These are phyloP conservation scores for Drosophila albomicans DNA, from an alignment of 1,140 invertebrate species.

Conservation along the genomic window DNA sequence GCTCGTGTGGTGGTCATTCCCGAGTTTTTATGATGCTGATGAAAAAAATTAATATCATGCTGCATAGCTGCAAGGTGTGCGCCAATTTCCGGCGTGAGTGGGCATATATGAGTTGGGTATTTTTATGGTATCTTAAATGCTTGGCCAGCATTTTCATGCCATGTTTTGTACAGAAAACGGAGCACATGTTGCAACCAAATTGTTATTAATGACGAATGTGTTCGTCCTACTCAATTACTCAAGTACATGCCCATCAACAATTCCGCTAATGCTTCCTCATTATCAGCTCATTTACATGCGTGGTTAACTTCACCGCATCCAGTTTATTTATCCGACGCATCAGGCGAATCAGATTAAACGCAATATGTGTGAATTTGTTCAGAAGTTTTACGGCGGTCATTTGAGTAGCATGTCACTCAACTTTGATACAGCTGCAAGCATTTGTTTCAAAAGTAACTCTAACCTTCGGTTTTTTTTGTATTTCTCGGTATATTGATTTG, in stretches of 20 bases:
- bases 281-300: neutral
- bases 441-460: too few relatives aligned
- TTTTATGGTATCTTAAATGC: slow-evolving; percentile 38
- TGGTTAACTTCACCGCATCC: neutral
- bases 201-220: slow-evolving; percentile 59
- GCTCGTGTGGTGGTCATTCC: slow-evolving; percentile 53
- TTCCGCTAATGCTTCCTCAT: slow-evolving; percentile 1
- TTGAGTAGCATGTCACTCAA: too few relatives aligned
- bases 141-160: slow-evolving; percentile 4
- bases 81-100: slow-evolving; percentile 76
- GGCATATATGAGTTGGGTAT: slow-evolving; percentile 35
- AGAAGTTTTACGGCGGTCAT: slow-evolving; percentile 16
- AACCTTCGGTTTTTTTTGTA: too few relatives aligned
- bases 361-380: slow-evolving; percentile 18
- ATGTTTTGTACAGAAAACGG: neutral
- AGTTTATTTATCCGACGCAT: slow-evolving; percentile 8
- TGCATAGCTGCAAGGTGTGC: slow-evolving; percentile 80
- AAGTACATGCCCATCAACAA: slow-evolving; percentile 24
- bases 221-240: slow-evolving; percentile 18
- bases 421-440: too few relatives aligned
- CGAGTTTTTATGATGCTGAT: slow-evolving; percentile 65
- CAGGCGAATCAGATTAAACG: neutral
- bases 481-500: too few relatives aligned
- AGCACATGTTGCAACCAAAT: slow-evolving; percentile 61
- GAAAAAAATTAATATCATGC: slow-evolving; percentile 52